Evolutionary conservation across 2,888 invertebrate genomes (phyloP), one percentile per base, ranked within the genome.

Genomic region (Euplexia lucipara): DNA sequence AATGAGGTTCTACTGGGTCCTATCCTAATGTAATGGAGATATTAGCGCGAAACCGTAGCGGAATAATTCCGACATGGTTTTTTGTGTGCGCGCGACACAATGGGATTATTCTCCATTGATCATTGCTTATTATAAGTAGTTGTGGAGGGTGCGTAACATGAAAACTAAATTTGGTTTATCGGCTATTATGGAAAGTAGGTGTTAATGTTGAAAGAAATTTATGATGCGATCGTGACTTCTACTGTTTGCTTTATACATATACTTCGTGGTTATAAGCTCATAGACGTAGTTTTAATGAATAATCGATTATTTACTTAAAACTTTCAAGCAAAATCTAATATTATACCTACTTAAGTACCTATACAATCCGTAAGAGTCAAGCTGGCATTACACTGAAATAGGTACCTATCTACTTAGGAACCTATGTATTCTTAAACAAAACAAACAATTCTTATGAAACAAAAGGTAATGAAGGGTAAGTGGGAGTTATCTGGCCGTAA

Each of bases 131-230:
- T 94, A 94, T 94, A 94, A 95, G 94, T 92, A 92, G 93, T 89
- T 87, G 84, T 81, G 68, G 90, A 94, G 95, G 95, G 95, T 93
- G 93, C 88, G 93, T 89, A 90, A 95, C 95, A 95, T 93, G 95
- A 92, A 95, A 95, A 95, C 94, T 93, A 95, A 95, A 95, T 95
- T 95, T 95, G 94, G 95, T 95, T 95, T 95, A 95, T 95, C 95
- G 95, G 92, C 93, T 93, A 93, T 95, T 95, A 95, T 95, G 95
- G 93, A 93, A 94, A 95, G 93, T 94, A 94, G 94, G 95, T 95
- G 95, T 91, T 94, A 94, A 94, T 95, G 93, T 92, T 89, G 90
- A 87, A 91, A 88, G 89, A 92, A 90, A 95, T 95, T 94, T 95
- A 95, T 94, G 84, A 87, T 85, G 65, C 75, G 88, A 90, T 92